Base-by-base conservation (phyloP, 2,113 vertebrate genomes). In the Nothoprocta perdicaria region DNA sequence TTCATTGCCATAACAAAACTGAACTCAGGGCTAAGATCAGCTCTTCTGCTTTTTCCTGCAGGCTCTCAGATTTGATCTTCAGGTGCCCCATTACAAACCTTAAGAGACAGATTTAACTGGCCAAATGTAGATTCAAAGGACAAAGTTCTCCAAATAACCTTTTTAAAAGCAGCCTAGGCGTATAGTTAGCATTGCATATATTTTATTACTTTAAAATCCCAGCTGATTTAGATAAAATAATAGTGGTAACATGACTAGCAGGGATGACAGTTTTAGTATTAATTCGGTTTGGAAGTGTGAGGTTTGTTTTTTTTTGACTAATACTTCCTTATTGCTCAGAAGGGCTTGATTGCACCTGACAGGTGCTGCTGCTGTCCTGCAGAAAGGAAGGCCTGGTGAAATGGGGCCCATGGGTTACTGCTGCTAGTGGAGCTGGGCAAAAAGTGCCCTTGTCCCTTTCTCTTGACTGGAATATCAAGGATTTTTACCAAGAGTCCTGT, bases 171-270 rank as follows among this genome's bases (percentile, higher is more conserved):
- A 78, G n/a, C 19, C 40, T 2, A 29, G 87, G 57, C 17, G 8
- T 87, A 88, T 83, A 75, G 81, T 78, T 80, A 88, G 61, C 75
- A 68, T 61, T 80, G 78, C 43, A 92, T 48, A 48, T 73, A 35
- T 38, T 40, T 52, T 57, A 41, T 19, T 23, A 50, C 12, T 1
- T 13, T 17, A 46, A 46, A 2, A 29, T 10, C 8, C 21, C 2
- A 11, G 15, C 10, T 61, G 10, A 29, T 43, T 6, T 17, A 12
- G 7, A 5, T 73, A 19, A 78, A 88, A 74, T 71, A 26, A 7
- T 84, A 24, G 16, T 43, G 29, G 35, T 45, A 57, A 58, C n/a
- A 35, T 27, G 46, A 6, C 10, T 40, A 75, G 18, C 12, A 52
- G 33, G 31, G 75, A 71, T 52, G 11, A 12, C 2, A 43, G 15